Conservation (phyloP, 2,113 vertebrate genomes). For the Phoenicopterus ruber region DNA sequence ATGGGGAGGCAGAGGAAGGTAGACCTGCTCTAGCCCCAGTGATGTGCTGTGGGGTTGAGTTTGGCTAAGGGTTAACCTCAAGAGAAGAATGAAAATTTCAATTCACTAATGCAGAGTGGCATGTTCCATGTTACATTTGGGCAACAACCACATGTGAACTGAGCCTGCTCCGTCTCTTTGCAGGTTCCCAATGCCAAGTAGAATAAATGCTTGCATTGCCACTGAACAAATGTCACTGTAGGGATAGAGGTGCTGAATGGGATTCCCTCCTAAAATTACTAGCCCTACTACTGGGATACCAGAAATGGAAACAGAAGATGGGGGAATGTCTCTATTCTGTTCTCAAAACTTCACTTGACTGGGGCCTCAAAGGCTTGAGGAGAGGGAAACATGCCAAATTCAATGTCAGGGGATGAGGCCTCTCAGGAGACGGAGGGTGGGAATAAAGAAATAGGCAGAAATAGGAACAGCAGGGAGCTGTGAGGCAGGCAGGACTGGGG, state of each 20-base stretch:
- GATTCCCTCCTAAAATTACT: background rate
- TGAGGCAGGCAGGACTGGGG: background rate
- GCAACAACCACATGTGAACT: background rate
- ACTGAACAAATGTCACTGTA: background rate
- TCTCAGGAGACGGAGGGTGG: background rate
- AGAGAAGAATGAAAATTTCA: background rate
- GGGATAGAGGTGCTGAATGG: background rate
- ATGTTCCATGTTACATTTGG: background rate
- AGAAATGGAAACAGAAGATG: background rate
- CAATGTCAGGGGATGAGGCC: background rate
- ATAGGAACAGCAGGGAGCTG: background rate
- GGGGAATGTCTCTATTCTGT: background rate
- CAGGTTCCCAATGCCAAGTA: background rate
- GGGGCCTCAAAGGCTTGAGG: background rate
- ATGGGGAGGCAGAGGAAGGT: background rate
- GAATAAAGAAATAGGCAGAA: background rate
- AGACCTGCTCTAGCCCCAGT: background rate
- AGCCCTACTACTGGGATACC: background rate
- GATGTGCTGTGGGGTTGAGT: background rate
- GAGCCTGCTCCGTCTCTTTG: background rate
- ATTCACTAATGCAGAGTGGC: background rate
- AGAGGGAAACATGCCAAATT: background rate
- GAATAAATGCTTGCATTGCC: background rate
- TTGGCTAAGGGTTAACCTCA: background rate
- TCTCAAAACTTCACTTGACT: background rate